Evolutionary conservation across 2,113 vertebrate species (phyloP).

Genomic region (Callithrix jacchus): DNA sequence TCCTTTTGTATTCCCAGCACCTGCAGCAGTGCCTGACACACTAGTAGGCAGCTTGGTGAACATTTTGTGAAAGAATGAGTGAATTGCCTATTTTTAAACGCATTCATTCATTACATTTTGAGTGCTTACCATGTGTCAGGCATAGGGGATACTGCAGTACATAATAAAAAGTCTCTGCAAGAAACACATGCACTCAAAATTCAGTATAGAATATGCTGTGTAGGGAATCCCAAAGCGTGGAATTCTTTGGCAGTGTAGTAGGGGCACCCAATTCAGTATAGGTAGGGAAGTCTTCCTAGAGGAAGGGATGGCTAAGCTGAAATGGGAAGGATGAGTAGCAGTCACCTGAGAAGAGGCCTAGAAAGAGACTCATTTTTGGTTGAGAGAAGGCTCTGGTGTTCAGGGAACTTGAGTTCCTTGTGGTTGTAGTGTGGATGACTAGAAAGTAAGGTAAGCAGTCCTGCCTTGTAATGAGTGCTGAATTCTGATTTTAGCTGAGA

Average conservation of each 20-base stretch:
- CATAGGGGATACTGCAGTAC: background rate
- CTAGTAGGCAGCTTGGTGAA: background rate
- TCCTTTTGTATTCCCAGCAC: background rate
- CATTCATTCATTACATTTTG: background rate
- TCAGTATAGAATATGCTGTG: background rate
- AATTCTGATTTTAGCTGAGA: constrained; percentile 17
- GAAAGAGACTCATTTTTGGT: background rate
- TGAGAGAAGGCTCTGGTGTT: background rate
- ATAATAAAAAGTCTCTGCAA: background rate
- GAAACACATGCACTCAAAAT: background rate
- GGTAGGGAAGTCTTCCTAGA: background rate
- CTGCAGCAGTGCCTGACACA: background rate
- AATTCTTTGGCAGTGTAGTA: background rate
- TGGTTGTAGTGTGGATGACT: background rate
- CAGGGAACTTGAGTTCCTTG: background rate
- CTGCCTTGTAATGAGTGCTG: background rate
- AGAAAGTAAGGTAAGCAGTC: background rate
- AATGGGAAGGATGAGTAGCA: background rate
- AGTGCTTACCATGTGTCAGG: background rate
- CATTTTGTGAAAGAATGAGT: background rate
- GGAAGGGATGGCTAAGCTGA: background rate
- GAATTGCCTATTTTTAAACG: background rate
- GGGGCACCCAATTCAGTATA: background rate
- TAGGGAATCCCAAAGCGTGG: background rate
- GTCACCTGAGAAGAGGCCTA: background rate